A percentile compares a stretch with the other conserved stretches of the same genome.
Evolutionary conservation across 2,888 invertebrate genomes (phyloP).

Genomic region (Nudaria mundana): DNA sequence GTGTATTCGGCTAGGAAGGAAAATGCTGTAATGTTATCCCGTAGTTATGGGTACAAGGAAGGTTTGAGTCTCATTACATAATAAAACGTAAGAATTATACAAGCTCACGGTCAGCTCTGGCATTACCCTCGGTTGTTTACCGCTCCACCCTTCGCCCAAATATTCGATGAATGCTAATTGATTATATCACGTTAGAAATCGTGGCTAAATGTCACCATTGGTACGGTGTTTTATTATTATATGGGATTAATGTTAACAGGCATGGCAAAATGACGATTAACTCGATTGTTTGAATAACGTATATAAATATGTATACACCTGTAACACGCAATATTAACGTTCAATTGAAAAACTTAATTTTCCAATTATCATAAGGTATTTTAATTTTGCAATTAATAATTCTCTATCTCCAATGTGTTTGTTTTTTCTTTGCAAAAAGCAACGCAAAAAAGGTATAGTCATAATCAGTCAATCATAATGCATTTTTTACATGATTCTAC

Average conservation of each 20-base stretch:
- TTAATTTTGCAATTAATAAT: too few relatives aligned
- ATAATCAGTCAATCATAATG: too few relatives aligned
- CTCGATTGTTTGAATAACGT: constrained; percentile 25
- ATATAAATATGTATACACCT: constrained; percentile 20
- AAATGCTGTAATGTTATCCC: constrained; percentile 52
- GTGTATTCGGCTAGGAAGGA: constrained; percentile 44
- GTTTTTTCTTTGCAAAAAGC: neutral
- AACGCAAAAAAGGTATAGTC: too few relatives aligned
- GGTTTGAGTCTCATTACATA: constrained; percentile 42
- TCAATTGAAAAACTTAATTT: constrained; percentile 13
- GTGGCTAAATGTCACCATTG: constrained; percentile 20
- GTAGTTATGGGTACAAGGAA: constrained; percentile 33
- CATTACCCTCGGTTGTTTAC: constrained; percentile 28
- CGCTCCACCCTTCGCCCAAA: constrained; percentile 26
- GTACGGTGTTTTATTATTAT: constrained; percentile 24
- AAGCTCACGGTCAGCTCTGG: constrained; percentile 26
- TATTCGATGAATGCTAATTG: constrained; percentile 34
- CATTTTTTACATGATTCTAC: too few relatives aligned
- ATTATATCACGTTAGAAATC: constrained; percentile 28
- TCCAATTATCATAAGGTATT: too few relatives aligned
- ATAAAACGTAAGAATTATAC: constrained; percentile 44
- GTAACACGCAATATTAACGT: constrained; percentile 22
- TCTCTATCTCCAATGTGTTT: neutral
- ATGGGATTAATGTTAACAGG: constrained; percentile 24
- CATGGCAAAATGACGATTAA: constrained; percentile 24